phyloP scores from a whole-genome alignment of 2,113 vertebrate species.

The Meriones unguiculatus region DNA sequence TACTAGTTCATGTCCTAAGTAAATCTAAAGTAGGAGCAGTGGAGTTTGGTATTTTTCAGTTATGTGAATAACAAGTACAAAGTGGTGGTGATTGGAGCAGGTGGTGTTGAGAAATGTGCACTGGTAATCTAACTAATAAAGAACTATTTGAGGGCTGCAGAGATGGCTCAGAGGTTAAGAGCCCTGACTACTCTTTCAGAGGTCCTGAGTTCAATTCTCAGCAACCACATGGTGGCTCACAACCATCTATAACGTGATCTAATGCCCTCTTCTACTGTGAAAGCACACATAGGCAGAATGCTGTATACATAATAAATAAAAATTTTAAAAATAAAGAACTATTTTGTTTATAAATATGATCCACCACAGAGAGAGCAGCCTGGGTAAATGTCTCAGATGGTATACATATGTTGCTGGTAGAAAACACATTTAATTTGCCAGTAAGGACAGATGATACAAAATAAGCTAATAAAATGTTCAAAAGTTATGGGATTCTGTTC shows the following conservation, averaged over 20 bases:
- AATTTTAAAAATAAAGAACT: conserved; percentile 88
- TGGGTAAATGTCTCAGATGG: conserved; percentile 93
- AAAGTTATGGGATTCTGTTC: conserved; percentile 93
- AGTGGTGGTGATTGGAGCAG: conserved; percentile 92
- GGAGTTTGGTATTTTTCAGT: conserved; percentile 19
- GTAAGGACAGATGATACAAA: conserved; percentile 93
- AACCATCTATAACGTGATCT: too few relatives aligned
- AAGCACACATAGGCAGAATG: too few relatives aligned
- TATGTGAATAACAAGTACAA: conserved; percentile 89
- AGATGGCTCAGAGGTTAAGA: too few relatives aligned
- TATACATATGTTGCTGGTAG: conserved; percentile 93
- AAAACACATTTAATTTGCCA: conserved; percentile 93
- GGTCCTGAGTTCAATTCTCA: too few relatives aligned
- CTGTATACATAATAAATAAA: too few relatives aligned
- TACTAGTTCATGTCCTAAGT: background rate
- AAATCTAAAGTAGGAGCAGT: background rate
- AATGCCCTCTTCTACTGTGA: too few relatives aligned
- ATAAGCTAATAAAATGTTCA: conserved; percentile 92
- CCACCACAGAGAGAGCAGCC: conserved; percentile 94
- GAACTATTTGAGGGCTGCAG: conserved; percentile 88
- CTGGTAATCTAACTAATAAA: conserved; percentile 93
- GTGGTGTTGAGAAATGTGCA: conserved; percentile 92
- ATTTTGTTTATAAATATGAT: conserved; percentile 94
- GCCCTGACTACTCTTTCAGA: too few relatives aligned
- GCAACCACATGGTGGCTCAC: too few relatives aligned